Evolutionary conservation across 2,797 vertebrate species (phyloP).

Genomic region (Rhabdophis nuchalis): DNA sequence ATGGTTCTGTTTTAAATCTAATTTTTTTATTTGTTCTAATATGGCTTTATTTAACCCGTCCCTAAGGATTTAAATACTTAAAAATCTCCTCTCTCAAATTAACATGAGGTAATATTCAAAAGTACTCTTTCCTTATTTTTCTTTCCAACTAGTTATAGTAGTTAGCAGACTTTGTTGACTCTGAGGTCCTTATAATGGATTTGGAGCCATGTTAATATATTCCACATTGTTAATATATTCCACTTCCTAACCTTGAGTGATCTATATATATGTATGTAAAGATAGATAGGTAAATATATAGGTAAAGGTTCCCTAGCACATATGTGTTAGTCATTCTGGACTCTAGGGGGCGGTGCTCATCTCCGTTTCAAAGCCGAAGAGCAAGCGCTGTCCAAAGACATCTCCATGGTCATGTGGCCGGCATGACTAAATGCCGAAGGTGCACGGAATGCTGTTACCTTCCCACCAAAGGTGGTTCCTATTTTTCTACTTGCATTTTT

Average conservation of each 20-base stretch:
- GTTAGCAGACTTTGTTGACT: neutral
- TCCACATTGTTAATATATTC: neutral
- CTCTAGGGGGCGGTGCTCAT: too few species aligned
- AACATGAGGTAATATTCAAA: neutral
- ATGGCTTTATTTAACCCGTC: neutral
- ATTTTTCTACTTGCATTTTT: too few species aligned
- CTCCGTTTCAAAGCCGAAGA: too few species aligned
- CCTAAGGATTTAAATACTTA: neutral
- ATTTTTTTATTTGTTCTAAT: neutral
- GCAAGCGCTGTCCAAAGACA: too few species aligned
- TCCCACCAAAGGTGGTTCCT: too few species aligned
- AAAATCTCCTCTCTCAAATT: neutral
- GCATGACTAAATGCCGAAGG: too few species aligned
- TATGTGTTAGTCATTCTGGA: too few species aligned
- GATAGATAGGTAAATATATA: too few species aligned
- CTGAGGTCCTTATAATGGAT: neutral
- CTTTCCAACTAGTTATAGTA: neutral
- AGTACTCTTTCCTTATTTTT: neutral
- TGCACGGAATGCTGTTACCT: too few species aligned
- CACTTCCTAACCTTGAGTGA: neutral
- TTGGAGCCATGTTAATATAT: neutral
- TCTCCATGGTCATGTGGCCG: too few species aligned
- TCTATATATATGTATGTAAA: too few species aligned
- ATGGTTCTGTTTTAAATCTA: conserved; percentile 41
- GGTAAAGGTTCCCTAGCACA: too few species aligned